Conservation (phyloP, 2,797 vertebrate species). For the Chelon labrosus region DNA sequence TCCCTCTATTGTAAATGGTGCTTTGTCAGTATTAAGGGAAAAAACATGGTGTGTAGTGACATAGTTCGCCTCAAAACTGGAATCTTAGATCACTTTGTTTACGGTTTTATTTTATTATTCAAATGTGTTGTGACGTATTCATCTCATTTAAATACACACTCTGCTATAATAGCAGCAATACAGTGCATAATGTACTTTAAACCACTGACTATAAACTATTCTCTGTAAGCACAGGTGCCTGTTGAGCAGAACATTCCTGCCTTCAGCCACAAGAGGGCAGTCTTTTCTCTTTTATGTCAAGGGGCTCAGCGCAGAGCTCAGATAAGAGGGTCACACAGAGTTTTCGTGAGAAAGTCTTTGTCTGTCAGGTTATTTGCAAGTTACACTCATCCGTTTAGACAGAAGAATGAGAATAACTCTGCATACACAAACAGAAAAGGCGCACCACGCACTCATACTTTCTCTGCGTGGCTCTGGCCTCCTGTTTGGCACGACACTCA, state of each 20-base stretch:
- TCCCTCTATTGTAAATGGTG: not conserved
- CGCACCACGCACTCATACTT: not conserved
- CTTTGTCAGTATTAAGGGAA: not conserved
- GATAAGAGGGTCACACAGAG: conserved; percentile 5
- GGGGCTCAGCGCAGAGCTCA: not conserved
- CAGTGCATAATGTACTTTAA: conserved; percentile 12
- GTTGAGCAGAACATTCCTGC: not conserved
- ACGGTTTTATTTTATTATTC: not conserved
- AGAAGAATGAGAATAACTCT: not conserved
- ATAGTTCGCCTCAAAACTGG: not conserved
- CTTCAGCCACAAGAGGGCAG: conserved; percentile 68
- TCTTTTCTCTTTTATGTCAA: conserved; percentile 3
- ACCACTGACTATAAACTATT: not conserved
- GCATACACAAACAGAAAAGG: conserved; percentile 2
- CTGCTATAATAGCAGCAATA: not conserved
- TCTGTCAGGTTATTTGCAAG: conserved; percentile 14
- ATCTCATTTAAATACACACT: not conserved
- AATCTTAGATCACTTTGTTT: not conserved
- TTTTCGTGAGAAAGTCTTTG: conserved; percentile 1
- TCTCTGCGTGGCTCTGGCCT: not conserved
- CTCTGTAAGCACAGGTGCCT: not conserved
- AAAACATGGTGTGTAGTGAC: not conserved
- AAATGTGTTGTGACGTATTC: not conserved
- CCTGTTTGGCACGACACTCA: conserved; percentile 27
- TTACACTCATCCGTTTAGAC: not conserved